Conservation (phyloP, 2,113 vertebrate species). For the Siniperca chuatsi region DNA sequence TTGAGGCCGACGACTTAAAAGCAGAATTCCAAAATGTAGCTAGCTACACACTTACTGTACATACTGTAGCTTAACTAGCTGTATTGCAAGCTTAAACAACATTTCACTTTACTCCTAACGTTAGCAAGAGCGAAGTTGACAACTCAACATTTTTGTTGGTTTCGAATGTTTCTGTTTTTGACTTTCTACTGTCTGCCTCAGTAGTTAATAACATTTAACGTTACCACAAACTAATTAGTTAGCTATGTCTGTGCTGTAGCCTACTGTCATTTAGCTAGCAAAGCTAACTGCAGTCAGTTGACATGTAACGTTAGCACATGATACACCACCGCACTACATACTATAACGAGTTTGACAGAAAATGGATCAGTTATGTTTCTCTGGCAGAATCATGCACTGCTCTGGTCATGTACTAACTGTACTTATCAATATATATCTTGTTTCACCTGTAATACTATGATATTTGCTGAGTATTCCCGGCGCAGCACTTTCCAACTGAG, state of each 20-base stretch:
- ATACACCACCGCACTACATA: background rate
- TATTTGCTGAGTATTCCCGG: background rate
- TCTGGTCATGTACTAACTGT: background rate
- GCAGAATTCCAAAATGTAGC: background rate
- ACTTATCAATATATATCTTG: fast-evolving
- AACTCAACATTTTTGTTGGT: background rate
- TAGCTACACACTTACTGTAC: background rate
- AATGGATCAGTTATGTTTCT: background rate
- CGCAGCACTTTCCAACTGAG: conserved; percentile 30
- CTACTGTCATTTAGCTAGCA: conserved; percentile 13
- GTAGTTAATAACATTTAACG: background rate
- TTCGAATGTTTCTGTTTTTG: background rate
- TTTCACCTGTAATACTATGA: conserved; percentile 41
- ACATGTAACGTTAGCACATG: conserved; percentile 21
- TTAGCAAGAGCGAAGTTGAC: background rate
- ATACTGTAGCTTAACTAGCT: background rate
- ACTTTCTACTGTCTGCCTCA: background rate
- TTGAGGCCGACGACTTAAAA: background rate
- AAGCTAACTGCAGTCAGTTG: conserved; percentile 20
- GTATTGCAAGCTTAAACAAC: background rate
- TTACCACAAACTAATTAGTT: no score
- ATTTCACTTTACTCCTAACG: no score
- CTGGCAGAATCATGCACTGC: fast-evolving
- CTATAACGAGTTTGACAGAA: background rate
- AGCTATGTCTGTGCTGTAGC: background rate